A percentile compares a stretch with the other conserved stretches of the same genome.
These are phyloP conservation scores for Drosophila stalkeri DNA, from an alignment of 2,888 invertebrate genomes.

Conservation along the genomic window DNA sequence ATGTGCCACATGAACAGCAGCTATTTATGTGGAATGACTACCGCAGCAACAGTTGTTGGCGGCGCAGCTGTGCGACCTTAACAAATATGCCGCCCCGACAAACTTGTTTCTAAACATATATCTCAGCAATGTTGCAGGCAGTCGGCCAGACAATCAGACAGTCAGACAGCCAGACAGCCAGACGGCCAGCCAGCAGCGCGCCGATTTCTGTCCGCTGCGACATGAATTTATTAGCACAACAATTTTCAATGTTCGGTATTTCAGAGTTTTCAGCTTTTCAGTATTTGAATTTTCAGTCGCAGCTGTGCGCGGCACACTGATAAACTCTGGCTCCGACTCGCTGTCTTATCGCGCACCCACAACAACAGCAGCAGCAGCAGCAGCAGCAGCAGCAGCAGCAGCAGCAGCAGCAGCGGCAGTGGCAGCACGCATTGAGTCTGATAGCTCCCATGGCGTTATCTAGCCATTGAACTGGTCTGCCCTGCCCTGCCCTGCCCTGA, in stretches of 20 bases:
- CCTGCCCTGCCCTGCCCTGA: conserved; percentile 69
- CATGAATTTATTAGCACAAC: conserved; percentile 74
- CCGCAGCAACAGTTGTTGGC: conserved; percentile 51
- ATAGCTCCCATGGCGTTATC: conserved; percentile 73
- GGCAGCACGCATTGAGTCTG: conserved; percentile 49
- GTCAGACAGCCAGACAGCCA: conserved; percentile 4
- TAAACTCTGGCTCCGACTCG: conserved; percentile 68
- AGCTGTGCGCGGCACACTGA: conserved; percentile 60
- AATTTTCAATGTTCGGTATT: conserved; percentile 59
- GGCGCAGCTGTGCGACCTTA: conserved; percentile 82
- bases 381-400: conserved; percentile 24
- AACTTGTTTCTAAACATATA: conserved; percentile 72
- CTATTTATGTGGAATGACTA: conserved; percentile 68
- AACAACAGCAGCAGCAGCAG: conserved; percentile 45
- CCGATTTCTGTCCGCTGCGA: conserved; percentile 58
- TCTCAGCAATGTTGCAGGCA: conserved; percentile 56
- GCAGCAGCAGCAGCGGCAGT: conserved; percentile 34
- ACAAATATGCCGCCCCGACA: conserved; percentile 80
- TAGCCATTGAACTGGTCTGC: conserved; percentile 53
- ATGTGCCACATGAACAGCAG: conserved; percentile 78
- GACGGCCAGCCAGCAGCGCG: conserved; percentile 13
- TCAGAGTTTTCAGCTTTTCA: conserved; percentile 30
- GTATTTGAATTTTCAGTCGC: conserved; percentile 49
- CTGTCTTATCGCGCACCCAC: conserved; percentile 74
- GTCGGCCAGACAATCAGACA: neutral